phyloP scores from a whole-genome alignment of 2,797 vertebrate species.

The Miichthys miiuy region DNA sequence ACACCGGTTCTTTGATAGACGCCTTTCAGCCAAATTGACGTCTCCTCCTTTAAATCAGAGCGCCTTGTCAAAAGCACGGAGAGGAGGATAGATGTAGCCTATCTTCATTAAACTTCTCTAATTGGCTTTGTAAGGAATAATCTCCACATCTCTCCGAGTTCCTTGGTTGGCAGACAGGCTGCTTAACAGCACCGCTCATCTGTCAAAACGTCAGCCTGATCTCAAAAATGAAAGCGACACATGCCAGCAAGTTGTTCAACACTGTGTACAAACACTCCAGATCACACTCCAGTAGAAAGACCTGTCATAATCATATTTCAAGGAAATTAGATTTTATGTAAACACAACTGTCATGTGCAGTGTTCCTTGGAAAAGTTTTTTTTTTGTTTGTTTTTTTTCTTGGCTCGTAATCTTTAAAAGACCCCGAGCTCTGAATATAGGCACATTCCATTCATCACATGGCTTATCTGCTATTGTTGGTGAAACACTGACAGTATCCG shows the following conservation, averaged over 20 bases:
- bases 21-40: slow-evolving; percentile 63
- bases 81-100: slow-evolving; percentile 61
- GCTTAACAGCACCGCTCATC: slow-evolving; percentile 64
- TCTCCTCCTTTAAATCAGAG: slow-evolving; percentile 64
- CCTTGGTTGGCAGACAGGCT: slow-evolving; percentile 66
- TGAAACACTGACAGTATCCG: slow-evolving; percentile 68
- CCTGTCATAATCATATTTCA: slow-evolving; percentile 71
- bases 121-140: slow-evolving; percentile 82
- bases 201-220: slow-evolving; percentile 80
- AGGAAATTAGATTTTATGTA: slow-evolving; percentile 75
- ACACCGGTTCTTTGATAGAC: slow-evolving; percentile 45
- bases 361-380: slow-evolving; percentile 53
- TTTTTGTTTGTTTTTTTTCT: slow-evolving; percentile 30
- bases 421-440: slow-evolving; percentile 61
- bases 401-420: slow-evolving; percentile 63
- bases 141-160: slow-evolving; percentile 71
- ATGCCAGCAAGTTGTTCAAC: slow-evolving; percentile 74
- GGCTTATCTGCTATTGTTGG: slow-evolving; percentile 58
- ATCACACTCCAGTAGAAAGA: slow-evolving; percentile 69
- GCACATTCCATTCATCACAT: slow-evolving; percentile 67
- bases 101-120: slow-evolving; percentile 82
- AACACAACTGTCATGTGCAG: slow-evolving; percentile 75
- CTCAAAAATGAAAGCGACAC: slow-evolving; percentile 74
- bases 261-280: slow-evolving; percentile 79
- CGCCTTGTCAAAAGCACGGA: slow-evolving; percentile 64